phyloP scores from a whole-genome alignment of 2,113 vertebrate species.

The Trinectes maculatus region DNA sequence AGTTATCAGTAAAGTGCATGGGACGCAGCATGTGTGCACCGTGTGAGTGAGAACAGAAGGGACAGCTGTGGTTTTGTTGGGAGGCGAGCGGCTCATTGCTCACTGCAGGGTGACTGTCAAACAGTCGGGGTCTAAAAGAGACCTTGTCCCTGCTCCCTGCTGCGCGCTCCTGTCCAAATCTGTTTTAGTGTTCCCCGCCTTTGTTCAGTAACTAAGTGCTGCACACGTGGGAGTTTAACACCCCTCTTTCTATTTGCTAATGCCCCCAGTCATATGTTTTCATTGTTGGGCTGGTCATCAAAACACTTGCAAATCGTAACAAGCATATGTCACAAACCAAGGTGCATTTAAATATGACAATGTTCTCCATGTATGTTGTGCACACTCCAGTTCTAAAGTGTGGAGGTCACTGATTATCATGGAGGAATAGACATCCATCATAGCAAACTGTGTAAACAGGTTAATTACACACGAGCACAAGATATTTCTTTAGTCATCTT shows the following conservation, averaged over 20 bases:
- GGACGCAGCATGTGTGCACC: conserved; percentile 61
- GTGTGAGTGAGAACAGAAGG: conserved; percentile 68
- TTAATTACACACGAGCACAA: conserved; percentile 31
- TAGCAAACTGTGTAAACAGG: conserved; percentile 37
- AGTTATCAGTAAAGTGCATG: conserved; percentile 72
- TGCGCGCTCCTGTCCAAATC: conserved; percentile 65
- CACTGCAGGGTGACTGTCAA: conserved; percentile 67
- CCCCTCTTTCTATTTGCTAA: conserved; percentile 28
- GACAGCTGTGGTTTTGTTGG: conserved; percentile 75
- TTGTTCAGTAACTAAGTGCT: conserved; percentile 76
- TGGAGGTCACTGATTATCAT: conserved; percentile 41
- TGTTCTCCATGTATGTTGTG: neutral
- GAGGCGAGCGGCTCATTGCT: conserved; percentile 62
- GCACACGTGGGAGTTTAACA: conserved; percentile 41
- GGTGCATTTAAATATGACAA: conserved; percentile 31
- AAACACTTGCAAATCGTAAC: conserved; percentile 59
- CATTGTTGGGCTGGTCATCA: conserved; percentile 58
- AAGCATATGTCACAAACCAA: conserved; percentile 66
- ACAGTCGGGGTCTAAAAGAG: conserved; percentile 62
- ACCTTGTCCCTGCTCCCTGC: conserved; percentile 64
- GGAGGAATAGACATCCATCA: conserved; percentile 25
- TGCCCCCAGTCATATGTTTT: conserved; percentile 44
- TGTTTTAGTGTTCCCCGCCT: conserved; percentile 52
- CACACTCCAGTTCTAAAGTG: conserved; percentile 29
- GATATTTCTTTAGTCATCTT: conserved; percentile 32